Conservation (phyloP, 2,113 vertebrate genomes). For the Brachypodius melanocephalos region DNA sequence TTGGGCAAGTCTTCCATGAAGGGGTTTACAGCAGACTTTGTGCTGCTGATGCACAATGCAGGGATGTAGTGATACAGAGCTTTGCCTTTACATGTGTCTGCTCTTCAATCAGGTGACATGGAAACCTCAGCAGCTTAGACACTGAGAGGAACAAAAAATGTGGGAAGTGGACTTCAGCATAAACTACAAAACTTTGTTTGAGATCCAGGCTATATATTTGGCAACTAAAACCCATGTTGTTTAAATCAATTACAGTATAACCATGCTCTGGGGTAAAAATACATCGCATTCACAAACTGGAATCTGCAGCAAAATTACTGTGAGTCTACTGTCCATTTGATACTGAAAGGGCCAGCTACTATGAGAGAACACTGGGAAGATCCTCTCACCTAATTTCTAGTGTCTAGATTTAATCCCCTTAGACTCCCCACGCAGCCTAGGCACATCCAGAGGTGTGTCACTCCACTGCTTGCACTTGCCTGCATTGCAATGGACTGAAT, state of each 20-base stretch:
- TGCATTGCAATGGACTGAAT: background rate
- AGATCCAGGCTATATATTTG: background rate
- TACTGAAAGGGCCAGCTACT: background rate
- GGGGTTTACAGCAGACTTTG: background rate
- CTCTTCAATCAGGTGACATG: background rate
- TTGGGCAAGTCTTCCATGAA: background rate
- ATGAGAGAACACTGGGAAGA: background rate
- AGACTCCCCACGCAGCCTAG: rapidly evolving
- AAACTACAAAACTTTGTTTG: background rate
- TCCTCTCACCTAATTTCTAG: background rate
- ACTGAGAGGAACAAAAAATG: background rate
- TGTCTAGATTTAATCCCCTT: background rate
- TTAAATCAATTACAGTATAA: background rate
- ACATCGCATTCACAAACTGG: background rate
- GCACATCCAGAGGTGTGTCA: background rate
- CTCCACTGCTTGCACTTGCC: background rate
- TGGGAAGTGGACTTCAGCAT: background rate
- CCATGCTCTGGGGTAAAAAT: background rate
- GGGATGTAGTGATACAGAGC: background rate
- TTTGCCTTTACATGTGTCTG: background rate
- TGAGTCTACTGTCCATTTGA: background rate
- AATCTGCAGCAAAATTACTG: background rate
- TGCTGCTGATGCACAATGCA: background rate
- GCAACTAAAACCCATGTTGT: background rate
- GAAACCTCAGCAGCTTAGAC: background rate